Evolutionary conservation across 2,797 vertebrate genomes (phyloP).

Genomic region (Mionectes olivaceus): DNA sequence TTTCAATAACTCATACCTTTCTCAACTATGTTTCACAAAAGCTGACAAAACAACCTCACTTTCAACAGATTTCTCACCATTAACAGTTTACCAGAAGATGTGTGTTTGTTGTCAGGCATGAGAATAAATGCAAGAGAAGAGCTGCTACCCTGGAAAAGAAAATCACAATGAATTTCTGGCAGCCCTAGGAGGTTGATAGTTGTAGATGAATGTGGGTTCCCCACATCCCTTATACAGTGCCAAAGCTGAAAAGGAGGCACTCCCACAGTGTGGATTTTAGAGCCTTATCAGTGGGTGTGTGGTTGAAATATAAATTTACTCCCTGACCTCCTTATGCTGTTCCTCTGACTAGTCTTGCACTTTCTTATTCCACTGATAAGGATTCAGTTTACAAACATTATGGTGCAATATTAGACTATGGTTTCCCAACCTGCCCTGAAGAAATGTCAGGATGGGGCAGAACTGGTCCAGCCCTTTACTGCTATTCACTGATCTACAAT

Average conservation of each 20-base stretch:
- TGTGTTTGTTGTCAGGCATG: not conserved
- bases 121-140: not conserved
- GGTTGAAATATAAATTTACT: not conserved
- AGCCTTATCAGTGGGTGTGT: not conserved
- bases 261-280: not conserved
- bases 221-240: not conserved
- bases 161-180: not conserved
- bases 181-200: not conserved
- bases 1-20: conserved; percentile 11
- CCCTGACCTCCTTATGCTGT: not conserved
- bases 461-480: not conserved
- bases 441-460: not conserved
- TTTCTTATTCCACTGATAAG: not conserved
- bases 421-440: not conserved
- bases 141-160: not conserved
- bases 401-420: not conserved
- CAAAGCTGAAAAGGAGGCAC: not conserved
- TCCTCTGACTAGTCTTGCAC: not conserved
- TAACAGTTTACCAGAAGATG: not conserved
- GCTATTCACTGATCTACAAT: not conserved
- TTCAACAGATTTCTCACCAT: not conserved
- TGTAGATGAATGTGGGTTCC: not conserved
- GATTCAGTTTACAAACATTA: not conserved
- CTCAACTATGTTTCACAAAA: not conserved
- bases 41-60: not conserved